phyloP scores from a whole-genome alignment of 30 jellyfish, hydroid and myxozoan species.

The Aurelia coerulea region DNA sequence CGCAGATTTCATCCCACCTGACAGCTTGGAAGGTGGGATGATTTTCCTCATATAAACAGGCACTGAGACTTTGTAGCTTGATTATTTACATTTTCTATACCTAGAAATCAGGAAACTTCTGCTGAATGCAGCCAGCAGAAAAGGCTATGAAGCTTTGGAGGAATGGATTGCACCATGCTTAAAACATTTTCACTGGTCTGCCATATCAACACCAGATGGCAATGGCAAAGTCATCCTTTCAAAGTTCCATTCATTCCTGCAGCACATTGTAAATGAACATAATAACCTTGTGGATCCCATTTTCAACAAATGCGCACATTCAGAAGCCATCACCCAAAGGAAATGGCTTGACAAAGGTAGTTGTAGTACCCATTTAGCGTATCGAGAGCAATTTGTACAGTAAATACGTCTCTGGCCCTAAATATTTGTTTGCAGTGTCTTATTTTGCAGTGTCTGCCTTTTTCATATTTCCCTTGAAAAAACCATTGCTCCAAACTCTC shows the following conservation, averaged over 20 bases:
- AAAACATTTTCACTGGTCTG: constrained; percentile 9
- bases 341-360: constrained; percentile 28
- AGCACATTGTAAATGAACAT: constrained; percentile 18
- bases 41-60: too few species aligned
- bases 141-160: constrained; percentile 5
- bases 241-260: constrained; percentile 30
- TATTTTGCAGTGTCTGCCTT: too few species aligned
- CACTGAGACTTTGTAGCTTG: too few species aligned
- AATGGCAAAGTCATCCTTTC: constrained; percentile 35
- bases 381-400: too few species aligned
- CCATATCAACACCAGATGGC: constrained; percentile 31
- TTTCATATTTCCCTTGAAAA: too few species aligned
- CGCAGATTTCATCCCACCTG: too few species aligned
- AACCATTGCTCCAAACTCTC: too few species aligned
- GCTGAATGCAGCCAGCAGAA: constrained; percentile 15
- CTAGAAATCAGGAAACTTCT: constrained; percentile 20
- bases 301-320: not conserved
- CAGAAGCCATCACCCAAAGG: constrained; percentile 10
- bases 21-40: too few species aligned
- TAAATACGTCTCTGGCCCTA: too few species aligned
- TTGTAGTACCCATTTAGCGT: too few species aligned
- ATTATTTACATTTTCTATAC: too few species aligned
- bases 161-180: constrained; percentile 12
- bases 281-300: constrained; percentile 3
- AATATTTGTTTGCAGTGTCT: too few species aligned